phyloP scores from a whole-genome alignment of 2,113 vertebrate genomes.

The Geothlypis trichas region DNA sequence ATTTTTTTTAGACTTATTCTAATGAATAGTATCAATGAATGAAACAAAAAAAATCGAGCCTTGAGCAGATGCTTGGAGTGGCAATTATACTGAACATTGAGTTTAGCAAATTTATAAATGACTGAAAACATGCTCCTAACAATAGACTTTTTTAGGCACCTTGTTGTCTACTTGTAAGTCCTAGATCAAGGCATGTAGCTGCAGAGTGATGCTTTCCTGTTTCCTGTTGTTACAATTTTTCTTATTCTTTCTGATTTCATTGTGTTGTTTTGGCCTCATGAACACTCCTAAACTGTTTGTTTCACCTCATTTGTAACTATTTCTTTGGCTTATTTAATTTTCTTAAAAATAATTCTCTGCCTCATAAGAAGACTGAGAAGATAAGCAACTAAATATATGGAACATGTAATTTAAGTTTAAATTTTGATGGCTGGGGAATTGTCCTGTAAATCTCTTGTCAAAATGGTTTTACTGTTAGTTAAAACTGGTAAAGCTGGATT shows the following conservation, averaged over 20 bases:
- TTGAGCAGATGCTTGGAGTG: background rate
- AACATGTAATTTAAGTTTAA: background rate
- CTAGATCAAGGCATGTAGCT: background rate
- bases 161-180: background rate
- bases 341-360: background rate
- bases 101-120: background rate
- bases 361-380: background rate
- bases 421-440: background rate
- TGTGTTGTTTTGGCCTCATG: background rate
- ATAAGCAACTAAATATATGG: background rate
- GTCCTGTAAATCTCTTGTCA: background rate
- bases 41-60: background rate
- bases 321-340: background rate
- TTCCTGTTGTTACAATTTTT: background rate
- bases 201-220: background rate
- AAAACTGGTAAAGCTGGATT: slow-evolving; percentile 24
- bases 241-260: background rate
- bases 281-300: background rate
- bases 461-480: slow-evolving; percentile 16
- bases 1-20: slow-evolving; percentile 22
- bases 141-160: background rate
- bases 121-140: background rate
- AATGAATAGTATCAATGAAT: background rate
- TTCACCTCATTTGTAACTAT: background rate
- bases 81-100: background rate